Evolutionary conservation across 2,113 vertebrate genomes (phyloP).

Genomic region (Spilogale gracilis): DNA sequence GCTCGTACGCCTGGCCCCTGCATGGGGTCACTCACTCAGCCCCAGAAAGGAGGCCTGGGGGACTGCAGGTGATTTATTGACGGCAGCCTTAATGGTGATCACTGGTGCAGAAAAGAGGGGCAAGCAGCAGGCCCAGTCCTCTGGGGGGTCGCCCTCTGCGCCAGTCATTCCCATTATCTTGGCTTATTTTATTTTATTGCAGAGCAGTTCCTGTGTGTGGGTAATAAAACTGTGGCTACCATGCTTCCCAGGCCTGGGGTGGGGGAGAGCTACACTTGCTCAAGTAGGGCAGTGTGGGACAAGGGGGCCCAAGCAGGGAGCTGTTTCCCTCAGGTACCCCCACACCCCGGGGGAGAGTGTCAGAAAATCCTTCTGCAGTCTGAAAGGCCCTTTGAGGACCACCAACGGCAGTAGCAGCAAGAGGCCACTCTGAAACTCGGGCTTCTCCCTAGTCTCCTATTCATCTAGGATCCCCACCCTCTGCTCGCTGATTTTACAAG

Average conservation of each 20-base stretch:
- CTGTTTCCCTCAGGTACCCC: not conserved
- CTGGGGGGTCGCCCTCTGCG: not conserved
- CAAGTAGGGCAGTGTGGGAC: not conserved
- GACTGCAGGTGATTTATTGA: not conserved
- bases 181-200: slow-evolving; percentile 69
- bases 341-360: not conserved
- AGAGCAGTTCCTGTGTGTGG: not conserved
- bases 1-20: not conserved
- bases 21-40: slow-evolving; percentile 17
- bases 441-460: not conserved
- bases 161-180: slow-evolving; percentile 50
- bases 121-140: not conserved
- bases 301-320: not conserved
- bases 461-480: not conserved
- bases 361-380: not conserved
- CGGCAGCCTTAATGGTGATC: not conserved
- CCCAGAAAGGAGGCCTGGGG: slow-evolving; percentile 13
- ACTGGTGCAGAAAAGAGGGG: slow-evolving; percentile 15
- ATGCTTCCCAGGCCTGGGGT: slow-evolving; percentile 19
- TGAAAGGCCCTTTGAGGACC: slow-evolving; percentile 55
- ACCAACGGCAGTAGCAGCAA: not conserved
- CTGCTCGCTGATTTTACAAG: not conserved
- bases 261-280: not conserved
- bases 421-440: not conserved
- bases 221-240: slow-evolving; percentile 56